Percentiles rank a stretch among this genome's conserved stretches.
phyloP scores from a whole-genome alignment of 2,113 vertebrate species.

The mouse (Mus musculus) region DNA sequence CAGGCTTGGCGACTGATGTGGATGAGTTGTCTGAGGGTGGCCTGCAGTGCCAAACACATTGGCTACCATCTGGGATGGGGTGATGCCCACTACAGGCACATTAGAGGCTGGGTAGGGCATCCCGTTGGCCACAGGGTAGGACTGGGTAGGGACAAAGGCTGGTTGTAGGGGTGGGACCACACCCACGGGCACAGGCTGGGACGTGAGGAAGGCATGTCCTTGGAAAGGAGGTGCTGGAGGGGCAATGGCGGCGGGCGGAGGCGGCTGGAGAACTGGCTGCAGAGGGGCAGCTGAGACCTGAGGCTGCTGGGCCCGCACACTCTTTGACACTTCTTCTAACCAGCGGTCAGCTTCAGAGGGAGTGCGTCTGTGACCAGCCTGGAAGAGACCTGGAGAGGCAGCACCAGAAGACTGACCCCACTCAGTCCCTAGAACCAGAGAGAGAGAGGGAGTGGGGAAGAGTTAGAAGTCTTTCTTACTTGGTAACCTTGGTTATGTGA shows the following conservation, averaged over 20 bases:
- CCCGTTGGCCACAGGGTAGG: conserved; percentile 93
- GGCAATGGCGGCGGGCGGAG: conserved; percentile 80
- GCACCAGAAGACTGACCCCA: conserved; percentile 86
- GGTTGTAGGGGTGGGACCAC: conserved; percentile 93
- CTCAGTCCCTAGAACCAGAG: conserved; percentile 84
- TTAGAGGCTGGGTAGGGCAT: conserved; percentile 91
- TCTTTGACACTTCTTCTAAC: conserved; percentile 98
- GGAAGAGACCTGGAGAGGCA: conserved; percentile 83
- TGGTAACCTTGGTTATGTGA: conserved; percentile 1
- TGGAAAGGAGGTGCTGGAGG: conserved; percentile 88
- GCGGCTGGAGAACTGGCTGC: conserved; percentile 85
- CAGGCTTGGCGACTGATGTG: conserved; percentile 87
- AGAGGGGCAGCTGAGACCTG: conserved; percentile 78
- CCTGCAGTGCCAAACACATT: conserved; percentile 95
- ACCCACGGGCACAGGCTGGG: conserved; percentile 89
- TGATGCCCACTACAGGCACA: conserved; percentile 96
- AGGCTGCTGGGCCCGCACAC: conserved; percentile 89
- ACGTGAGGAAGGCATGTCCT: conserved; percentile 87
- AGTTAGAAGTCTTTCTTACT: not conserved
- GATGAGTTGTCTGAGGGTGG: conserved; percentile 87
- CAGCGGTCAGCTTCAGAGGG: conserved; percentile 98
- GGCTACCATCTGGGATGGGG: conserved; percentile 98
- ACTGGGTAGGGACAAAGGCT: conserved; percentile 89
- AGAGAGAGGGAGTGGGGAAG: not conserved
- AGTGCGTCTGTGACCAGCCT: conserved; percentile 92